These are phyloP conservation scores for Eptatretus atami DNA, from an alignment of 2,797 vertebrate genomes.

Conservation along the genomic window DNA sequence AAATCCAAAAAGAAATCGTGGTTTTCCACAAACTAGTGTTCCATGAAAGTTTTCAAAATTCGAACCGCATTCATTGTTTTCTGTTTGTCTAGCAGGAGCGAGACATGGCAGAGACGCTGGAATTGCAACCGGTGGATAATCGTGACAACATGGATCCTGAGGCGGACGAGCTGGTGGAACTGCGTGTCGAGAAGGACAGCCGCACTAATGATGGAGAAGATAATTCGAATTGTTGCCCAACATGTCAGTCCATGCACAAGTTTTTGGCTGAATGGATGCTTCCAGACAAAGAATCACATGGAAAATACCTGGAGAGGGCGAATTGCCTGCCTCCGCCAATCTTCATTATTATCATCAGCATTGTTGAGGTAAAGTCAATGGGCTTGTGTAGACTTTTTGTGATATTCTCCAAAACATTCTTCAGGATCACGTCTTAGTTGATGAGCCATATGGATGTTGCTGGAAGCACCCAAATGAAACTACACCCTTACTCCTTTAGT, in stretches of 20 bases:
- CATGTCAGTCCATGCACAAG: slow-evolving; percentile 21
- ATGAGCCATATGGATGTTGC: too few species aligned
- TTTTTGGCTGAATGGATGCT: slow-evolving; percentile 41
- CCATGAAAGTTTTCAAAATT: too few species aligned
- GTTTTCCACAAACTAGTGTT: too few species aligned
- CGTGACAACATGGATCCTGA: not conserved
- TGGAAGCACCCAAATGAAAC: too few species aligned
- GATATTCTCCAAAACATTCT: too few species aligned
- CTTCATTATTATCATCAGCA: slow-evolving; percentile 46
- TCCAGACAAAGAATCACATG: slow-evolving; percentile 16
- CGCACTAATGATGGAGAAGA: too few species aligned
- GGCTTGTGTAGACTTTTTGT: not conserved
- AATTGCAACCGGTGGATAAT: not conserved
- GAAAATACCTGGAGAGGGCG: slow-evolving; percentile 26
- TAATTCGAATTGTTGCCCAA: slow-evolving; percentile 10
- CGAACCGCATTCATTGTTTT: too few species aligned
- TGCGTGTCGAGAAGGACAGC: not conserved
- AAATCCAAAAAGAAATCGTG: too few species aligned
- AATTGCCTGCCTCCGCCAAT: slow-evolving; percentile 46
- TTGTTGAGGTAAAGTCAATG: slow-evolving; percentile 24
- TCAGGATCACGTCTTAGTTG: too few species aligned
- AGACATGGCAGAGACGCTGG: too few species aligned
- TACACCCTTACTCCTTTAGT: too few species aligned
- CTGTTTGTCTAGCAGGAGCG: too few species aligned
- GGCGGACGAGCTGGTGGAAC: not conserved